A percentile compares a stretch with the other conserved stretches of the same genome.
These are phyloP conservation scores for Scolanthus callimorphus DNA, from an alignment of 92 coral and sea anemone genomes.

Conservation along the genomic window DNA sequence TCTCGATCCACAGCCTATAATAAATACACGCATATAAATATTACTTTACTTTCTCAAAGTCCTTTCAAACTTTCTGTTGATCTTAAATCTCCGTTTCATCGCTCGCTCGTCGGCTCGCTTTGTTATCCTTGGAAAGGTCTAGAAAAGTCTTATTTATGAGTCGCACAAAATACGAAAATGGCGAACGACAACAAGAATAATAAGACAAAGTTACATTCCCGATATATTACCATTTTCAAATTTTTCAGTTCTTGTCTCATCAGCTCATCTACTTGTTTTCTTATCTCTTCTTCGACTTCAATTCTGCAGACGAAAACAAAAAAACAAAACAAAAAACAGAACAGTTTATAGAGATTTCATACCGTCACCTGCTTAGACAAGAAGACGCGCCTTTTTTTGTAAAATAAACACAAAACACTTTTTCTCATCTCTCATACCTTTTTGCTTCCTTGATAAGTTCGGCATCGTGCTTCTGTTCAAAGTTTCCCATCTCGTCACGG, in stretches of 20 bases:
- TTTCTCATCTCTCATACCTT: slow-evolving; percentile 58
- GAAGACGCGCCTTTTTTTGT: too few relatives aligned
- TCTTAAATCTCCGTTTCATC: too few relatives aligned
- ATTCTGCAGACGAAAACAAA: slow-evolving; percentile 39
- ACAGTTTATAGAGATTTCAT: neutral
- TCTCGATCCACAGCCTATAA: slow-evolving; percentile 95
- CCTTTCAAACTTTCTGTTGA: too few relatives aligned
- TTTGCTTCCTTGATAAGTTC: slow-evolving; percentile 96
- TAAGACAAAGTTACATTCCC: too few relatives aligned
- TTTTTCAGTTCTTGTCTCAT: slow-evolving; percentile 97
- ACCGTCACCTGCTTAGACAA: too few relatives aligned
- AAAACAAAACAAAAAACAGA: neutral
- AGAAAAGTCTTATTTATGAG: too few relatives aligned
- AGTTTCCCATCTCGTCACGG: slow-evolving; percentile 81
- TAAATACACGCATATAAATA: too few relatives aligned
- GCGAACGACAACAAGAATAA: too few relatives aligned
- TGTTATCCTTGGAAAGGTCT: too few relatives aligned
- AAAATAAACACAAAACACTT: too few relatives aligned
- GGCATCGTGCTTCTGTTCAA: slow-evolving; percentile 89
- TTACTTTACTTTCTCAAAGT: too few relatives aligned
- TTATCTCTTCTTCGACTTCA: slow-evolving; percentile 93
- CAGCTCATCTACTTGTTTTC: slow-evolving; percentile 92
- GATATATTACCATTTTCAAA: slow-evolving; percentile 91
- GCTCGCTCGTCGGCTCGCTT: too few relatives aligned
- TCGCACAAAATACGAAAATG: neutral